Evolutionary conservation across 2,113 vertebrate species (phyloP).

Genomic region (Albula glossodonta): DNA sequence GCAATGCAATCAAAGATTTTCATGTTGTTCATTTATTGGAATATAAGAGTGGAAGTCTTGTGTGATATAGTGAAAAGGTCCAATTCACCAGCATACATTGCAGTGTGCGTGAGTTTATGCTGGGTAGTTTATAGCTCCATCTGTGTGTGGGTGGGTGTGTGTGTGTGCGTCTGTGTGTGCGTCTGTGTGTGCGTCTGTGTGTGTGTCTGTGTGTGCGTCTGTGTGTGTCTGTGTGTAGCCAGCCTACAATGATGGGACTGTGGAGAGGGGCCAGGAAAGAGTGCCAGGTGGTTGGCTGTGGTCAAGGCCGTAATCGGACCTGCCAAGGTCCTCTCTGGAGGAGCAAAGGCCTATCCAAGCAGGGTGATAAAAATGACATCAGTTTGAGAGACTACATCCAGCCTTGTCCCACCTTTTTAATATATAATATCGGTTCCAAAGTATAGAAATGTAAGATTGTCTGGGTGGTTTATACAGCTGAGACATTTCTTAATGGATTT

Average conservation of each 20-base stretch:
- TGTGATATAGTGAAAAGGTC: neutral
- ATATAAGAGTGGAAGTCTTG: neutral
- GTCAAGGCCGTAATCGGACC: neutral
- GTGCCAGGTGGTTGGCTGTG: neutral
- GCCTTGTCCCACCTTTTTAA: neutral
- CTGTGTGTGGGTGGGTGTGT: neutral
- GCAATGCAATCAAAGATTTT: neutral
- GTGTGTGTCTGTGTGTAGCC: neutral
- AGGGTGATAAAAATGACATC: neutral
- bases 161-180: neutral
- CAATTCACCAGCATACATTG: neutral
- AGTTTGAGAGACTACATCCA: too few species aligned
- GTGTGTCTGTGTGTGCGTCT: neutral
- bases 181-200: neutral
- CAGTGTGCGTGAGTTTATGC: neutral
- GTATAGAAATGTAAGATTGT: neutral
- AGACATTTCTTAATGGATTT: too few species aligned
- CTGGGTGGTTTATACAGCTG: too few species aligned
- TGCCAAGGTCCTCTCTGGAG: slow-evolving; percentile 7
- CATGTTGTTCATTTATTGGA: neutral
- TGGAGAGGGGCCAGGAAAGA: slow-evolving; percentile 14
- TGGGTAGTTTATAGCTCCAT: neutral
- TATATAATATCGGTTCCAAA: neutral
- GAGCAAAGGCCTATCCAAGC: slow-evolving; percentile 14
- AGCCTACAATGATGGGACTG: neutral